Base-by-base conservation (phyloP, 2,113 vertebrate species). In the Trachemys scripta region DNA sequence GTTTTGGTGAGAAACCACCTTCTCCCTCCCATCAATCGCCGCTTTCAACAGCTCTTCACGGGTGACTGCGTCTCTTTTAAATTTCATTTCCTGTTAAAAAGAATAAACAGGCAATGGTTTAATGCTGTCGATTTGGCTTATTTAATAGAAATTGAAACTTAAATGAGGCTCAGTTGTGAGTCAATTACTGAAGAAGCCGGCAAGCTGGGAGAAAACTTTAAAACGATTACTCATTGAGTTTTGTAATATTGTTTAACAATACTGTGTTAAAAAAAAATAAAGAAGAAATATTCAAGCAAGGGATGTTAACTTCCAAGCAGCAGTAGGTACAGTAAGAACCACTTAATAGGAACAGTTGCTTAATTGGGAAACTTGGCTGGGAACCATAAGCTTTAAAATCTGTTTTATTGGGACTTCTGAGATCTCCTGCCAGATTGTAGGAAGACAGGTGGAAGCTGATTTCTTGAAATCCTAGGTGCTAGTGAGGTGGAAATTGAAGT, bases 41-140 rank as follows among this genome's bases (percentile, higher is more conserved):
- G 97, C 97, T 98, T 98, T 98, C 97, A 98, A 94, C 90, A 90
- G 96, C 96, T 98, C 97, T 98, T 98, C 97, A 96, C 82, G 76
- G 97, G 98, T 97, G 98, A 97, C 95, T 98, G 98, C 97, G 50
- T 97, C 96, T 95, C 97, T 98, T 98, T 98, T 97, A 97, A 96
- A 98, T 98, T 95, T 98, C 97, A 98, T 98, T 98, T 98, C 98
- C 98, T 98, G 95, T 88, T 98, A 96, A 96, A 98, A 98, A 98
- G 95, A 96, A 98, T 97, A 97, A 98, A 97, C 96, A 98, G 97
- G 97, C 96, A 97, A 97, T 97, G 96, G 94, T 97, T 97, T 95
- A 96, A 97, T 98, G 96, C 98, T 95, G 96, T 94, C 96, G 35
- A 97, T 98, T 97, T 95, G 90, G 93, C 95, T 98, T 95, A 94